Base-by-base conservation (phyloP, 1,140 invertebrate species). In the Proctacanthus coquilletti region DNA sequence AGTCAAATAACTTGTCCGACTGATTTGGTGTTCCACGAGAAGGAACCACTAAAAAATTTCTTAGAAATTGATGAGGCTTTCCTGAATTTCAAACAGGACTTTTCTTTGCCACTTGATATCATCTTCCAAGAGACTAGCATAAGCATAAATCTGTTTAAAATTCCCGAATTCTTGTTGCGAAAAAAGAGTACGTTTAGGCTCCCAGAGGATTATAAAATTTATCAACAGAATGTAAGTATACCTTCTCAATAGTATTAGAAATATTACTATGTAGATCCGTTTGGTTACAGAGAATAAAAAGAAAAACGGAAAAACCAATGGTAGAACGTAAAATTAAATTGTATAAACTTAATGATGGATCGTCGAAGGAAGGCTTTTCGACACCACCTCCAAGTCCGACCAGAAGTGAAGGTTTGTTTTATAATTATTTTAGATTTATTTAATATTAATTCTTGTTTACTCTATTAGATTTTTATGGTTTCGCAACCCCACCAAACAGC, bases 101-200 rank as follows among this genome's bases (percentile, higher is more conserved):
- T 32, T 17, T 17, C 10, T 10, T 32, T 32, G 15, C 30, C 30
- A 13, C 13, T 32, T 32, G 30, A 32, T 17, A 13, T 32, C 17
- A 6, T 32, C 17, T 5, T 13, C 17, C 9, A 32, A 32, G 17
- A 32, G 8, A 10, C 13, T 13, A 5, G 5, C 9, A 32, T 32
- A 13, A 10, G 29, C 3, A 25, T 39, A 3, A 44, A 44, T 39
- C 36, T 44, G 32, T 39, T 44, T 10, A 42, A 44, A 39, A 36
- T 44, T 31, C 40, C 36, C 5, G 33, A 42, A 37, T n/a, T n/a
- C n/a, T n/a, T n/a, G n/a, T n/a, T n/a, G 6, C 8, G 13, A 27
- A 27, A 13, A 13, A 27, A 27, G 23, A 27, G 8, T 27, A 27
- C 8, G 8, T 27, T 27, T 27, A 13, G 8, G 8, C 23, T 27